A percentile compares a stretch with the other conserved stretches of the same genome.
Evolutionary conservation across 2,797 vertebrate species (phyloP).

Genomic region (Cichlasoma orientale): DNA sequence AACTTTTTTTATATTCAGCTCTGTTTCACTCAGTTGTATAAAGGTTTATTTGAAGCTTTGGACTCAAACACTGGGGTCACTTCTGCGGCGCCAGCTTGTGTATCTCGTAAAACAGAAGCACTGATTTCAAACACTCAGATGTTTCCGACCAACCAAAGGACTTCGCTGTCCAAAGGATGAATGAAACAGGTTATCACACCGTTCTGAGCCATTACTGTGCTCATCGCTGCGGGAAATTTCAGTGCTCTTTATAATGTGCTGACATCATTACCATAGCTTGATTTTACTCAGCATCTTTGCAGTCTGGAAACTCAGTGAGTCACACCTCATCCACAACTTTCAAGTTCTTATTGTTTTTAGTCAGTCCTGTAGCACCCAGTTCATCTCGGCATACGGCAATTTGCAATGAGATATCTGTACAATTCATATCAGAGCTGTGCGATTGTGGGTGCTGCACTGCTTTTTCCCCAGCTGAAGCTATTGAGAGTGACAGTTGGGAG

Average conservation of each 20-base stretch:
- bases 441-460: constrained; percentile 9
- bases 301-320: neutral
- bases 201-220: neutral
- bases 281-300: neutral
- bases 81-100: neutral
- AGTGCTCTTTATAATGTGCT: neutral
- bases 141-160: constrained; percentile 11
- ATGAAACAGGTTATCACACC: constrained; percentile 16
- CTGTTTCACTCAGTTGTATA: neutral
- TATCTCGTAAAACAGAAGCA: constrained; percentile 28
- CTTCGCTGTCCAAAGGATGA: constrained; percentile 18
- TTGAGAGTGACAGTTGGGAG: constrained; percentile 73
- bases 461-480: constrained; percentile 50
- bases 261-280: neutral
- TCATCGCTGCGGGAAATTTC: neutral
- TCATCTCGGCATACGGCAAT: neutral
- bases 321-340: neutral
- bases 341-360: neutral
- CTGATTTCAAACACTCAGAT: constrained; percentile 17
- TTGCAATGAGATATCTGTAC: constrained; percentile 30
- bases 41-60: constrained; percentile 15
- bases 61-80: constrained; percentile 15
- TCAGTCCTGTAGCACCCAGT: neutral
- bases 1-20: too few relatives aligned
- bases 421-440: constrained; percentile 21